Base-by-base conservation (phyloP, 2,888 invertebrate species). In the Mythimna loreyi region DNA sequence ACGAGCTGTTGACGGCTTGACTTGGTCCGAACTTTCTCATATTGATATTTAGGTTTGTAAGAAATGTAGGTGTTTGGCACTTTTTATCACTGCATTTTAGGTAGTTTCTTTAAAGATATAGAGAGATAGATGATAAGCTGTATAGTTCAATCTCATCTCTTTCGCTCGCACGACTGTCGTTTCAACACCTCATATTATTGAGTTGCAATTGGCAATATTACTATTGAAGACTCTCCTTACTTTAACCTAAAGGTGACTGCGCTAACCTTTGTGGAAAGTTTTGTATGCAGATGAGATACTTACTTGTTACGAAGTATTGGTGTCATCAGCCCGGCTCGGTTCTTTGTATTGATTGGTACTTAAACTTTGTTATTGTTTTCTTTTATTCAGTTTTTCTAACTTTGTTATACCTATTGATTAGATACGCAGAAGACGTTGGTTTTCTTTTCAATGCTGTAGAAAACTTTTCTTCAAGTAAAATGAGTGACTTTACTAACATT, bases 231-330 rank as follows among this genome's bases (percentile, higher is more conserved):
- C 19, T 36, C 19, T 53, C 6, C 21, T 50, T 7, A 2, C 3
- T 65, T 75, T 43, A 68, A 45, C 33, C n/a, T 47, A 28, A 70
- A 74, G 63, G 74, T 77, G 71, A 75, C 72, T 52, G 72, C 11
- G 13, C 23, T 8, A 43, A 60, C 72, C 72, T 76, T 70, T 28
- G 25, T 13, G n/a, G 8, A 28, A 60, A 60, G n/a, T 60, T 77
- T 45, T 33, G n/a, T 23, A 77, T 71, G 50, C 59, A 77, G 50
- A 63, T 52, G 9, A 61, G 33, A 28, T 0, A 45, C 21, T 30
- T 58, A 30, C 28, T 53, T 45, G 5, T 47, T 36, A 5, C 30
- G 16, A 71, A 57, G 43, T 71, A 53, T 69, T 71, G 33, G 40
- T 60, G 40, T 59, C 59, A 56, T 69, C 53, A 74, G 50, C 36